Evolutionary conservation across 1,140 invertebrate genomes (phyloP).

Genomic region (Orius laevigatus): DNA sequence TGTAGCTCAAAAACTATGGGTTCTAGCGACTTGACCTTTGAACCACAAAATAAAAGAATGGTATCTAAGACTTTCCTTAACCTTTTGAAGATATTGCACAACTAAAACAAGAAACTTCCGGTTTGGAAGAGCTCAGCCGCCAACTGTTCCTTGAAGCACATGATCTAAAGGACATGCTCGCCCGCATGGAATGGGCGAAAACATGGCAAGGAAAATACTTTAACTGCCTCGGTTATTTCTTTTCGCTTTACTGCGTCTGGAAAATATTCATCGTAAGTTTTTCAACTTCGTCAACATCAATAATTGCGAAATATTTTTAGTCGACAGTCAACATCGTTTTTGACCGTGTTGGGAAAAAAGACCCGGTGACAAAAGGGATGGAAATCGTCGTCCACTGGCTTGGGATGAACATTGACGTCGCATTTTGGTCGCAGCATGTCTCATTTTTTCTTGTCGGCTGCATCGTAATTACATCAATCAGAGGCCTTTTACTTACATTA

Average conservation of each 20-base stretch:
- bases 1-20: too few species aligned
- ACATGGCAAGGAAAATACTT: conserved; percentile 98
- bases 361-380: conserved; percentile 91
- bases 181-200: conserved; percentile 85
- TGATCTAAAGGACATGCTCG: conserved; percentile 83
- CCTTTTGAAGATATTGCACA: conserved; percentile 53
- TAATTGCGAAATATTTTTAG: conserved; percentile 33
- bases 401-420: conserved; percentile 89
- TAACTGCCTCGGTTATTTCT: conserved; percentile 96
- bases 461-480: conserved; percentile 94
- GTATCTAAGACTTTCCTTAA: conserved; percentile 17
- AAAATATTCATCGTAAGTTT: conserved; percentile 95
- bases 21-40: too few species aligned
- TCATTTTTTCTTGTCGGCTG: conserved; percentile 95
- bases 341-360: conserved; percentile 94
- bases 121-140: conserved; percentile 77
- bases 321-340: conserved; percentile 97
- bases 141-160: conserved; percentile 93
- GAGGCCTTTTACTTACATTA: conserved; percentile 86
- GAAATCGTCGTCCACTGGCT: conserved; percentile 97
- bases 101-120: conserved; percentile 69
- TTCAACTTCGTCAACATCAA: not conserved
- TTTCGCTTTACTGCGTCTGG: conserved; percentile 96
- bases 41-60: too few species aligned
- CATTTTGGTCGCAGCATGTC: conserved; percentile 97